These are phyloP conservation scores for Torymus aiolomorphi DNA, from an alignment of 2,888 invertebrate genomes.

Conservation along the genomic window DNA sequence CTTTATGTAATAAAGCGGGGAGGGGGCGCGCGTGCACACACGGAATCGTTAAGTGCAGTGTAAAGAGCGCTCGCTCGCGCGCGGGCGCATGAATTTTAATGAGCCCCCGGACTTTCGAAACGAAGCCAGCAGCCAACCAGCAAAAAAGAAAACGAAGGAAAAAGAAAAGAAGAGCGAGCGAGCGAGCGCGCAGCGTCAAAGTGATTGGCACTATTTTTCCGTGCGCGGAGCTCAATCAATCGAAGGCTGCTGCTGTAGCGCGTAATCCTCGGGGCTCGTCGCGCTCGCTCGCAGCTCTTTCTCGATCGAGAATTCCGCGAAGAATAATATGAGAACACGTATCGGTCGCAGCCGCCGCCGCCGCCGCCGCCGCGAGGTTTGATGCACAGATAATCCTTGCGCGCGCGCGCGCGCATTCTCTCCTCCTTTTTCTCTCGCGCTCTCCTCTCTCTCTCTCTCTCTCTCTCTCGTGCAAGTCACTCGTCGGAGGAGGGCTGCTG, in stretches of 20 bases:
- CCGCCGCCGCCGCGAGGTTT: constrained; percentile 63
- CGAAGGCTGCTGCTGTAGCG: constrained; percentile 3
- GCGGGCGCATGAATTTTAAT: constrained; percentile 6
- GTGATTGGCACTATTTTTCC: constrained; percentile 40
- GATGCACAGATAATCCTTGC: constrained; percentile 66
- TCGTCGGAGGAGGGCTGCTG: constrained; percentile 11
- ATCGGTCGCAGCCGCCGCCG: constrained; percentile 64
- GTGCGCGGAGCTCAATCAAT: constrained; percentile 36
- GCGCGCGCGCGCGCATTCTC: constrained; percentile 33
- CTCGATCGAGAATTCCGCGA: constrained; percentile 56
- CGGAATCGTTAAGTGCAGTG: too few relatives aligned
- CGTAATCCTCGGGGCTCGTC: constrained; percentile 41
- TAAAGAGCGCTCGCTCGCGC: neutral
- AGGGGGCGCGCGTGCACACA: too few relatives aligned
- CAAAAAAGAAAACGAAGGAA: too few relatives aligned
- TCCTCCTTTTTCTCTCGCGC: constrained; percentile 5
- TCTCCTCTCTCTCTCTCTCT: constrained; percentile 39
- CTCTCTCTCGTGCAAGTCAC: constrained; percentile 47
- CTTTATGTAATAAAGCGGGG: neutral
- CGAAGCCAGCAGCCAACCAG: too few relatives aligned
- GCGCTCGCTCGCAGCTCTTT: neutral
- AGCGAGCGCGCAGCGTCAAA: constrained; percentile 17
- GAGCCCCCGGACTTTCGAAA: neutral
- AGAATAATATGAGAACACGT: constrained; percentile 68
- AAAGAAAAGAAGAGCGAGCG: too few relatives aligned